phyloP scores from a whole-genome alignment of 2,797 vertebrate species.

The Telmatherina bonti region DNA sequence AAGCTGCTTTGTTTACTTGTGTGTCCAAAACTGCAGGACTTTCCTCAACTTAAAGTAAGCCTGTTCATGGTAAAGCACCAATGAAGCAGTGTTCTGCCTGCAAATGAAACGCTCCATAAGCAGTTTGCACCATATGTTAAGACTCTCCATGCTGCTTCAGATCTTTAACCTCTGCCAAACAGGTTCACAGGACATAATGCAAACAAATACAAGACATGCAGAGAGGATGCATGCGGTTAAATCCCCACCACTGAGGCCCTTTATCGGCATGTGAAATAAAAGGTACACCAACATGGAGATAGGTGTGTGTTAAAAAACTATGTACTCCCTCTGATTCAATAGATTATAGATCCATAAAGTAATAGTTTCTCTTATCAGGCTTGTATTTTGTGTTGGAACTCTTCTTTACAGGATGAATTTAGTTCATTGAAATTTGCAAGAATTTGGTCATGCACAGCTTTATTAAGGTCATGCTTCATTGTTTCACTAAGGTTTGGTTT shows the following conservation, averaged over 20 bases:
- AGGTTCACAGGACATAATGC: not conserved
- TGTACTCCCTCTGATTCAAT: not conserved
- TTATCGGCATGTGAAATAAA: not conserved
- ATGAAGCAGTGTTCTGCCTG: not conserved
- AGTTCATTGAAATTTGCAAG: too few relatives aligned
- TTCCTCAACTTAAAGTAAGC: not conserved
- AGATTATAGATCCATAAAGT: too few relatives aligned
- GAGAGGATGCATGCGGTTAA: not conserved
- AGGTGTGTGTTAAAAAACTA: not conserved
- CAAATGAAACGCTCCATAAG: not conserved
- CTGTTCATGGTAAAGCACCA: not conserved
- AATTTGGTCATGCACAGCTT: too few relatives aligned
- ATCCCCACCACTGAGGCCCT: not conserved
- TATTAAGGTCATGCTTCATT: too few relatives aligned
- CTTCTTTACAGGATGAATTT: too few relatives aligned
- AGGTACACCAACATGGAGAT: not conserved
- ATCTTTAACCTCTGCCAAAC: not conserved
- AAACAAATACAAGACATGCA: not conserved
- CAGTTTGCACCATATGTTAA: not conserved
- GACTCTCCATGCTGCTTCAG: slow-evolving; percentile 4
- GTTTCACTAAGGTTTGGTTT: too few relatives aligned
- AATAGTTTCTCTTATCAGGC: too few relatives aligned
- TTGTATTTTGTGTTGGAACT: too few relatives aligned
- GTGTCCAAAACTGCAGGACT: not conserved
- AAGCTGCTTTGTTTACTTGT: not conserved